Conservation (phyloP, 2,113 vertebrate genomes). For the Monopterus albus region DNA sequence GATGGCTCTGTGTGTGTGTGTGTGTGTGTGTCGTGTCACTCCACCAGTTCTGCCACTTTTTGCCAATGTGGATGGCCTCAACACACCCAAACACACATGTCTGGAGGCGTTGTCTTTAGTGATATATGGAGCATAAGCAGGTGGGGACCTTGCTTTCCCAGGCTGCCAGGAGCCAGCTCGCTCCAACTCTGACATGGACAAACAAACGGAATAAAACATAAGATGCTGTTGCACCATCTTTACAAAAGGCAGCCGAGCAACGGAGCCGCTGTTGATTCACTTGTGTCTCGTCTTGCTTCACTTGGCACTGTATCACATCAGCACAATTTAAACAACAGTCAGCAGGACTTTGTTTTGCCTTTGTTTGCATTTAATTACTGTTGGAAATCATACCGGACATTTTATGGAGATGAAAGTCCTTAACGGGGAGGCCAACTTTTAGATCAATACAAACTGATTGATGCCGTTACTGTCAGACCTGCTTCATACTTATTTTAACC, state of each 20-base stretch:
- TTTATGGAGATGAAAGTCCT: neutral
- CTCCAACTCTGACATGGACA: conserved; percentile 15
- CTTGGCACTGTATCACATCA: neutral
- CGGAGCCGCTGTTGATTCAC: conserved; percentile 23
- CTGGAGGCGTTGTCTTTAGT: neutral
- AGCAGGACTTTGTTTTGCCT: neutral
- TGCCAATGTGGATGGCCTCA: neutral
- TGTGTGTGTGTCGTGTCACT: conserved; percentile 6
- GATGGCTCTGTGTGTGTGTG: conserved; percentile 6
- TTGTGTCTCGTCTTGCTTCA: conserved; percentile 24
- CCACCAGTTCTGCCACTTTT: conserved; percentile 51
- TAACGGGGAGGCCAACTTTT: neutral
- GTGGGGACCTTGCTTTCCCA: conserved; percentile 46
- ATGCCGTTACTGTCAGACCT: too few species aligned
- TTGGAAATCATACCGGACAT: neutral
- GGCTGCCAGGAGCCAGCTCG: conserved; percentile 28
- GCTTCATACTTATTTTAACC: too few species aligned
- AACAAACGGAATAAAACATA: conserved; percentile 50
- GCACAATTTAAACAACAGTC: neutral
- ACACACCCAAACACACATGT: conserved; percentile 11
- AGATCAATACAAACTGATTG: too few species aligned
- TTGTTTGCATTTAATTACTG: neutral
- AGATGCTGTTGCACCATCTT: conserved; percentile 53
- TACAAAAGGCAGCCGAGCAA: conserved; percentile 10
- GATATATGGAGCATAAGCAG: conserved; percentile 61